Conservation (phyloP, 2,797 vertebrate genomes). For the Sorex maritimensis region DNA sequence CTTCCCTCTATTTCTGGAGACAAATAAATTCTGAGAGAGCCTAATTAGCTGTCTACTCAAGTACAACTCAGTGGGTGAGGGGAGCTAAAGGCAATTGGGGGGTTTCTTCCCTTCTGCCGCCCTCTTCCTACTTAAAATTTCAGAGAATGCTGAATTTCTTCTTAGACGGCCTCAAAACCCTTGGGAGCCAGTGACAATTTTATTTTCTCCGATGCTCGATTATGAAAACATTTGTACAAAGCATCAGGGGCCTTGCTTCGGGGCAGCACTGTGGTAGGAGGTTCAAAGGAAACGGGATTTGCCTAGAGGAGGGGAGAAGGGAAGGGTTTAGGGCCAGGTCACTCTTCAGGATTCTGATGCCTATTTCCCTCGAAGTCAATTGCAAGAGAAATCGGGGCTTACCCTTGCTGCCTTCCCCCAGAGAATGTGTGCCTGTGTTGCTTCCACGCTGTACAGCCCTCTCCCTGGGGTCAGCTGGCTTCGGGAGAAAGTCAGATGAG, state of each 20-base stretch:
- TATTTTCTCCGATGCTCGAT: conserved; percentile 43
- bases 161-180: conserved; percentile 39
- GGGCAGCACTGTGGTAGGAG: neutral
- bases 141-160: conserved; percentile 48
- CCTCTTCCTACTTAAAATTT: conserved; percentile 50
- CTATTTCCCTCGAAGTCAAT: conserved; percentile 38
- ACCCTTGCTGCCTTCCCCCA: neutral
- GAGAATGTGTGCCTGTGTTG: neutral
- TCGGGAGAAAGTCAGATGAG: conserved; percentile 80
- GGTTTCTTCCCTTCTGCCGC: neutral
- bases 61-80: conserved; percentile 31
- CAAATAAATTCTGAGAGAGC: conserved; percentile 68
- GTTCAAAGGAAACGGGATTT: conserved; percentile 4
- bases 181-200: conserved; percentile 53
- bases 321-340: neutral
- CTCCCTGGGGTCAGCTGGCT: conserved; percentile 83
- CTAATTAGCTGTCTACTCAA: conserved; percentile 78
- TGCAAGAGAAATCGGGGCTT: conserved; percentile 27
- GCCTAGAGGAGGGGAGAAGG: neutral
- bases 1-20: conserved; percentile 77
- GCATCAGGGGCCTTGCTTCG: neutral
- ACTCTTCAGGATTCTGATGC: conserved; percentile 12
- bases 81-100: conserved; percentile 50
- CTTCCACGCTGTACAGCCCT: conserved; percentile 63
- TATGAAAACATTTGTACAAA: conserved; percentile 59